These are phyloP conservation scores for Spilarctia lutea DNA, from an alignment of 2,888 invertebrate genomes.

Conservation along the genomic window DNA sequence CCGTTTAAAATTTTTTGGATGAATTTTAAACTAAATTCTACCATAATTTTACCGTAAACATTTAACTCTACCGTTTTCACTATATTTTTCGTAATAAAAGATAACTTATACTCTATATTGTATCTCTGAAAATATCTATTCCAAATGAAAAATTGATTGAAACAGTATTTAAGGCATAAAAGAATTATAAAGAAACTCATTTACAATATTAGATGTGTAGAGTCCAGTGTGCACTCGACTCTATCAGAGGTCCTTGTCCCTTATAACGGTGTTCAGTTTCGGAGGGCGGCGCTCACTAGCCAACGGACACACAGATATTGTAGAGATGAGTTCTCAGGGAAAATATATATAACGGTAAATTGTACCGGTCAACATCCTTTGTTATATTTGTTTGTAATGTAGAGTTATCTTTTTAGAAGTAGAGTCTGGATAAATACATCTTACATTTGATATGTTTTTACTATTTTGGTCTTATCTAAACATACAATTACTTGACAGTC, in stretches of 20 bases:
- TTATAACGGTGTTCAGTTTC: conserved; percentile 64
- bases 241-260: conserved; percentile 70
- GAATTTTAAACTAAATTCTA: neutral
- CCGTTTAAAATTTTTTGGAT: neutral
- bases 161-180: neutral
- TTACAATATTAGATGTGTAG: neutral
- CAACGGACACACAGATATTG: conserved; percentile 1
- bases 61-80: neutral
- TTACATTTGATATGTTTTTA: neutral
- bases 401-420: neutral
- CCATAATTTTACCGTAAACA: neutral
- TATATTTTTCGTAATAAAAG: neutral
- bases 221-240: conserved; percentile 29
- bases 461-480: neutral
- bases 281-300: conserved; percentile 37
- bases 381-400: conserved; percentile 1
- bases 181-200: neutral
- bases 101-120: neutral
- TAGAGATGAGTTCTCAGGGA: conserved; percentile 16
- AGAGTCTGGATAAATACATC: neutral
- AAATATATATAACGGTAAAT: conserved; percentile 19
- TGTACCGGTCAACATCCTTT: conserved; percentile 12
- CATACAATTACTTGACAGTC: neutral
- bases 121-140: neutral
- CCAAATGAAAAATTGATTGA: neutral